Evolutionary conservation across 2,888 invertebrate genomes (phyloP).

Genomic region (Charanyca ferruginea): DNA sequence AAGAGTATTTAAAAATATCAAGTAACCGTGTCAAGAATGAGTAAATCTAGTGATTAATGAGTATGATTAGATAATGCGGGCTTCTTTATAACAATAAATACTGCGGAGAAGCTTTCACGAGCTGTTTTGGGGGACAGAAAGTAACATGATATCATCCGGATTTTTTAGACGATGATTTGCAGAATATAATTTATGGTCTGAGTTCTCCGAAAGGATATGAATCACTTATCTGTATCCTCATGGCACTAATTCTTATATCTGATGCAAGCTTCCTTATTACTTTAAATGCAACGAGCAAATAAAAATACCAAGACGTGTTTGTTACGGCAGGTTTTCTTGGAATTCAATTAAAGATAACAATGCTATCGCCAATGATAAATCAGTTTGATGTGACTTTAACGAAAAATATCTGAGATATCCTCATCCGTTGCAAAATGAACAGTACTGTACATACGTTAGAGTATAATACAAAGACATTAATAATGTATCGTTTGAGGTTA

Average conservation of each 20-base stretch:
- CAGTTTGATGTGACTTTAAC: conserved; percentile 8
- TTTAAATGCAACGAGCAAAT: conserved; percentile 39
- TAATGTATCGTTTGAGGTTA: conserved; percentile 80
- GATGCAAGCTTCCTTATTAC: conserved; percentile 35
- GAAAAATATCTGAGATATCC: conserved; percentile 12
- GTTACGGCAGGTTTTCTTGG: conserved; percentile 22
- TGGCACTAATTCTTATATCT: conserved; percentile 33
- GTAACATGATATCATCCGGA: conserved; percentile 28
- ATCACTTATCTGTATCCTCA: conserved; percentile 43
- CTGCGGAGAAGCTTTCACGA: conserved; percentile 29
- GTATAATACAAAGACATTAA: conserved; percentile 76
- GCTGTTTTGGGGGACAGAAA: conserved; percentile 16
- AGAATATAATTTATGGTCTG: conserved; percentile 9
- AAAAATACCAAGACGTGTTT: conserved; percentile 25
- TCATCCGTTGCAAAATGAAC: conserved; percentile 36
- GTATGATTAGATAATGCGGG: conserved; percentile 37
- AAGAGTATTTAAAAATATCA: conserved; percentile 63
- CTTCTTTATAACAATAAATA: conserved; percentile 13
- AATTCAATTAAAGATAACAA: conserved; percentile 33
- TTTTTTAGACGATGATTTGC: conserved; percentile 20
- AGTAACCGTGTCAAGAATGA: conserved; percentile 48
- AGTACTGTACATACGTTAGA: conserved; percentile 49
- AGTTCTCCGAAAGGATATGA: conserved; percentile 50
- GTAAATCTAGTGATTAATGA: conserved; percentile 47
- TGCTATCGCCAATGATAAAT: conserved; percentile 9